phyloP scores from a whole-genome alignment of 2,888 invertebrate genomes.

The Punctoribates punctum region DNA sequence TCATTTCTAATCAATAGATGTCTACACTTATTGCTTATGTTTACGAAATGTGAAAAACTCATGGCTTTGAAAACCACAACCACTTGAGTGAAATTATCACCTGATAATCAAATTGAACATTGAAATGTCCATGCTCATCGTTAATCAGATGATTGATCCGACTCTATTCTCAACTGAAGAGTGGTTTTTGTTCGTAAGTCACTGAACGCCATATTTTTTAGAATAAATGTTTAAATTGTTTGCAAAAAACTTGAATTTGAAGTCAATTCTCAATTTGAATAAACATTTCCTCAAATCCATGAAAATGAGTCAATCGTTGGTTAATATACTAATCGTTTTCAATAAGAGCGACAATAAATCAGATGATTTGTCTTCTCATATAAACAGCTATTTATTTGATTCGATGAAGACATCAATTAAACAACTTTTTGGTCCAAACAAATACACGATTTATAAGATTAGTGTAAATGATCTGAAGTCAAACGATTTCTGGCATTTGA shows the following conservation, averaged over 20 bases:
- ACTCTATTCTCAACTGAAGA: too few species aligned
- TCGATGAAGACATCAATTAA: conserved; percentile 14
- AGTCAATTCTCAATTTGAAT: neutral
- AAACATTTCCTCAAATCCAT: neutral
- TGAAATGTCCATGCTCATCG: too few species aligned
- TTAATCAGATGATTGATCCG: too few species aligned
- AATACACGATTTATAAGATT: conserved; percentile 1
- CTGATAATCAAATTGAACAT: too few species aligned
- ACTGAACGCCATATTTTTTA: neutral
- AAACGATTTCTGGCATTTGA: neutral
- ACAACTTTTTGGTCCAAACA: neutral
- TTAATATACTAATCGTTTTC: conserved; percentile 14
- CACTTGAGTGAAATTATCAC: too few species aligned
- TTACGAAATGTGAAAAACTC: too few species aligned
- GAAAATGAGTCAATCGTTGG: conserved; percentile 20
- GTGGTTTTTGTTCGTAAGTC: too few species aligned
- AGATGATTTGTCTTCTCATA: neutral
- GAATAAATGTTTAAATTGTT: conserved; percentile 13
- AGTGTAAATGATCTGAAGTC: neutral
- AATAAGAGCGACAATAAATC: neutral
- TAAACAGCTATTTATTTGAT: neutral
- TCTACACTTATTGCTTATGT: too few species aligned
- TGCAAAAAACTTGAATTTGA: neutral
- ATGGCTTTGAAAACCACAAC: too few species aligned
- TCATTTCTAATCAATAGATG: too few species aligned